Conservation (phyloP, 2,888 invertebrate genomes). For the Leuctra nigra region DNA sequence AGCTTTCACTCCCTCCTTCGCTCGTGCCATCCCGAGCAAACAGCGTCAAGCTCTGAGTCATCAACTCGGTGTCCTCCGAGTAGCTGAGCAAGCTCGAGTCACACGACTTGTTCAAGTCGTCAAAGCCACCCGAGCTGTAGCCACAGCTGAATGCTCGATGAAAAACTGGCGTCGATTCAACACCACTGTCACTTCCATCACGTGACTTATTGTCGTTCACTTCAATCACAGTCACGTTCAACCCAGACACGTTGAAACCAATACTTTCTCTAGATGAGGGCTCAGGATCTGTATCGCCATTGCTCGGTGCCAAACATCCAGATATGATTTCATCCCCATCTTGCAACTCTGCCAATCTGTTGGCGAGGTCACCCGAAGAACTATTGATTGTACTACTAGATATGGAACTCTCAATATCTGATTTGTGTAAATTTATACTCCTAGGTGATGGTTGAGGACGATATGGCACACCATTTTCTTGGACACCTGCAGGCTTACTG, state of each 20-base stretch:
- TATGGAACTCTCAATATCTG: no score
- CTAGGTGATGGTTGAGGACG: no score
- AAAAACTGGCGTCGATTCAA: constrained; percentile 48
- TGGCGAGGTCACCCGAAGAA: no score
- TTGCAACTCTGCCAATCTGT: no score
- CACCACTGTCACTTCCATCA: constrained; percentile 76
- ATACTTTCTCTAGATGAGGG: not conserved
- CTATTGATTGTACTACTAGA: no score
- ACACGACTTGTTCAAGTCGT: constrained; percentile 50
- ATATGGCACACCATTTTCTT: no score
- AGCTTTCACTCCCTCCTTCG: constrained; percentile 72
- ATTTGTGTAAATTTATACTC: no score
- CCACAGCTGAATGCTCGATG: constrained; percentile 52
- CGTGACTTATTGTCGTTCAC: constrained; percentile 19
- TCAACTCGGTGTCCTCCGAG: constrained; percentile 49
- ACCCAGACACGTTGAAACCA: constrained; percentile 35
- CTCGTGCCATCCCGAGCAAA: constrained; percentile 49
- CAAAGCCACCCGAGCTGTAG: constrained; percentile 54
- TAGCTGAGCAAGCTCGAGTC: constrained; percentile 73
- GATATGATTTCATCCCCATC: no score
- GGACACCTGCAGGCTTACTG: no score
- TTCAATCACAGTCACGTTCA: constrained; percentile 38
- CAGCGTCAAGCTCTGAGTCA: constrained; percentile 31
- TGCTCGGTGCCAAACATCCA: no score
- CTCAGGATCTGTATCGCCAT: no score